A percentile compares a stretch with the other conserved stretches of the same genome.
These are phyloP conservation scores for Aphelinus certus DNA, from an alignment of 1,140 invertebrate genomes.

Conservation along the genomic window DNA sequence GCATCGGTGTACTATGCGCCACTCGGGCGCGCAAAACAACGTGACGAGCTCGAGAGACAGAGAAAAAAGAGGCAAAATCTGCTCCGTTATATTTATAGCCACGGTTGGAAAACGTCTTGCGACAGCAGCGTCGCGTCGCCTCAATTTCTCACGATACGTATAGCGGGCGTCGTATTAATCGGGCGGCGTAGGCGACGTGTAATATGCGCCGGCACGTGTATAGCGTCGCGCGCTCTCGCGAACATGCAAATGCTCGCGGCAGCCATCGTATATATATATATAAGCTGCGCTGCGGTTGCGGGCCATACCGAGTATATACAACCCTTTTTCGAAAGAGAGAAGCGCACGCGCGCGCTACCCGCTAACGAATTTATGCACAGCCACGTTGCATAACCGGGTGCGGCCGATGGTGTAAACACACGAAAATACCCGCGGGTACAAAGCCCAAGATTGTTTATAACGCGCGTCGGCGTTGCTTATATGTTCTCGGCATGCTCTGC, in stretches of 20 bases:
- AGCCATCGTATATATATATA: not conserved
- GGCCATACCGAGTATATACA: not conserved
- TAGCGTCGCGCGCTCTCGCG: slow-evolving; percentile 14
- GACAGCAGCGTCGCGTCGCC: no score
- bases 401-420: slow-evolving; percentile 4
- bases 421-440: not conserved
- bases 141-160: slow-evolving; percentile 1
- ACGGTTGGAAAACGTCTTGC: no score
- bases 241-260: slow-evolving; percentile 35
- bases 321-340: no score
- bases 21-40: not conserved
- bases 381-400: slow-evolving; percentile 29
- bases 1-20: not conserved
- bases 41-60: not conserved
- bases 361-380: slow-evolving; percentile 22
- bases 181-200: not conserved
- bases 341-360: no score
- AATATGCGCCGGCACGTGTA: slow-evolving; percentile 23
- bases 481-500: no score
- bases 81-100: no score
- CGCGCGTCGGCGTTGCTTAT: no score
- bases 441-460: no score
- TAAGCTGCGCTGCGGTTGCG: not conserved
- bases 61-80: not conserved
- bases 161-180: not conserved